phyloP scores from a whole-genome alignment of 1,140 invertebrate species.

The Geopemphigus sp. region DNA sequence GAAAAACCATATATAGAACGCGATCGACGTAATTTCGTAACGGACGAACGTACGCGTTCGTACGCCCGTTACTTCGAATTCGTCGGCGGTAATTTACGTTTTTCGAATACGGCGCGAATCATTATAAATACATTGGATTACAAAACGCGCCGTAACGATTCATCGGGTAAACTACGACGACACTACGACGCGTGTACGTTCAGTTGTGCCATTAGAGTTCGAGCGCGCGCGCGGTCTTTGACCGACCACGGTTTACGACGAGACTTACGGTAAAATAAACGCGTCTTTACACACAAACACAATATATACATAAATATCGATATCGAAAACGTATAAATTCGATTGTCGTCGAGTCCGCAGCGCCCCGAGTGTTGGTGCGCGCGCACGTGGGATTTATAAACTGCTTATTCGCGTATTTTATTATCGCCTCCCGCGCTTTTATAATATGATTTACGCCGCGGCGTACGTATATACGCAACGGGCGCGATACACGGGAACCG shows the following conservation, averaged over 20 bases:
- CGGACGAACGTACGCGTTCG: no score
- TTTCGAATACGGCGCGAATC: background rate
- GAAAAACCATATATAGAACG: no score
- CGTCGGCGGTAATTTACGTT: no score
- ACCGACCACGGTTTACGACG: constrained; percentile 22
- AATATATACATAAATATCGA: background rate
- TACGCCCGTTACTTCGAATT: no score
- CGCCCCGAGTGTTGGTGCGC: no score
- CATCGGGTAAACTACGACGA: background rate
- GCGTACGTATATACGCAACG: background rate
- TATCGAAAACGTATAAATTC: constrained; percentile 24
- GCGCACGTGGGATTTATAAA: no score
- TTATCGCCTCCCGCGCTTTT: no score
- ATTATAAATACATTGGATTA: no score
- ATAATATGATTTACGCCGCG: no score
- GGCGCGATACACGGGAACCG: background rate
- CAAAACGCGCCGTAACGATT: background rate
- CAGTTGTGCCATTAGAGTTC: background rate
- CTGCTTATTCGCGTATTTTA: no score
- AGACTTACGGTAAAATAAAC: constrained; percentile 7
- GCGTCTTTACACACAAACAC: background rate
- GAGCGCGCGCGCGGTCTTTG: background rate
- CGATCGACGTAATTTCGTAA: no score
- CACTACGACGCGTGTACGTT: no score
- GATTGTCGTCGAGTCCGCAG: constrained; percentile 34